Percentiles rank a stretch among this genome's conserved stretches.
These are phyloP conservation scores for Drosophila phalerata DNA, from an alignment of 2,888 invertebrate genomes.

Conservation along the genomic window DNA sequence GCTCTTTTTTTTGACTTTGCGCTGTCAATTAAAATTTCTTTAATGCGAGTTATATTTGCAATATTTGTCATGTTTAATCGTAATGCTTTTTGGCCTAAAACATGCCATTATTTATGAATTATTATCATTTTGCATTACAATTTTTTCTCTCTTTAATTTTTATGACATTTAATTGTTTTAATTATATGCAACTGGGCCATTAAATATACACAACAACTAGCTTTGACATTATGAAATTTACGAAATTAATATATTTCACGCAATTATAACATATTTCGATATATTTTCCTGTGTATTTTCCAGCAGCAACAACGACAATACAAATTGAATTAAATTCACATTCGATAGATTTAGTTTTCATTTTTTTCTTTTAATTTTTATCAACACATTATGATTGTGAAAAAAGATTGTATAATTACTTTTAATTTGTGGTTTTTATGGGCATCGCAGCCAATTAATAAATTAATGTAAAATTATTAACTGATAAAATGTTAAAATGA, in stretches of 20 bases:
- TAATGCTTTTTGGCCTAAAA: constrained; percentile 43
- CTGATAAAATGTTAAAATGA: constrained; percentile 64
- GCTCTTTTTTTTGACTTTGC: constrained; percentile 30
- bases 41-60: constrained; percentile 49
- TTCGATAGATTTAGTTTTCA: constrained; percentile 19
- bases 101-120: constrained; percentile 62
- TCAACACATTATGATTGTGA: constrained; percentile 17
- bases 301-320: constrained; percentile 13
- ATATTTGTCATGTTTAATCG: constrained; percentile 57
- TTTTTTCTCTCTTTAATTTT: constrained; percentile 62
- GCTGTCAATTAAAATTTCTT: constrained; percentile 55
- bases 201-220: constrained; percentile 53
- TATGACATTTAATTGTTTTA: constrained; percentile 76
- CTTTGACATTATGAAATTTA: constrained; percentile 69
- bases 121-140: constrained; percentile 22
- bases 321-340: constrained; percentile 61
- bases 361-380: background rate
- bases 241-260: constrained; percentile 65
- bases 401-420: constrained; percentile 53
- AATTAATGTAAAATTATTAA: constrained; percentile 75
- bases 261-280: constrained; percentile 43
- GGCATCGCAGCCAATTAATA: constrained; percentile 48
- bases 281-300: background rate
- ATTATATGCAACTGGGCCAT: constrained; percentile 64
- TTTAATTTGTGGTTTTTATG: constrained; percentile 50